Percentiles rank a stretch among this genome's conserved stretches.
phyloP scores from a whole-genome alignment of 2,888 invertebrate species.

The Copidosoma aretas region DNA sequence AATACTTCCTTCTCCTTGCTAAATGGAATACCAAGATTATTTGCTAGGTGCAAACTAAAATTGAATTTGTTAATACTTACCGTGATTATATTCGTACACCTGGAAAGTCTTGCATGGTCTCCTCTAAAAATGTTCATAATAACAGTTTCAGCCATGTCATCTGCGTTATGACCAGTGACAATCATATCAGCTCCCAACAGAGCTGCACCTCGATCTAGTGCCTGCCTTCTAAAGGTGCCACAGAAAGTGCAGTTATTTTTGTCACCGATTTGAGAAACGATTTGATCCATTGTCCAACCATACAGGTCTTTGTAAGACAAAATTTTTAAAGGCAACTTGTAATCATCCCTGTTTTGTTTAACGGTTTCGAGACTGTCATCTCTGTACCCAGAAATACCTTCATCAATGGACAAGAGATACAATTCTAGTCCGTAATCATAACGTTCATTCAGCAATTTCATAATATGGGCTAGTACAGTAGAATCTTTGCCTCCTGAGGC shows the following conservation, averaged over 20 bases:
- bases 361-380: conserved; percentile 98
- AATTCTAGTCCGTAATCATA: conserved; percentile 90
- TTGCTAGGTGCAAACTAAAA: conserved; percentile 1
- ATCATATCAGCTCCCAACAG: conserved; percentile 88
- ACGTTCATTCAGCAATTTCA: conserved; percentile 89
- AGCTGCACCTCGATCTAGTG: conserved; percentile 92
- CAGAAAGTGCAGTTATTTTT: conserved; percentile 98
- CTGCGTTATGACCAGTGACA: conserved; percentile 96
- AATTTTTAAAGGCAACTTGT: conserved; percentile 91
- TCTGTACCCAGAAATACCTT: conserved; percentile 94
- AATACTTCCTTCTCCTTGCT: conserved; percentile 82
- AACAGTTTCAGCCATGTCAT: conserved; percentile 98
- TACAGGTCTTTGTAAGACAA: conserved; percentile 96
- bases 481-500: conserved; percentile 97
- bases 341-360: conserved; percentile 91
- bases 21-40: conserved; percentile 50
- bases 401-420: conserved; percentile 93
- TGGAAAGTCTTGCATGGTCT: conserved; percentile 89
- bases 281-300: conserved; percentile 99
- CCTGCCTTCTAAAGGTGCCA: conserved; percentile 94
- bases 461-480: conserved; percentile 92
- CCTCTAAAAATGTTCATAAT: conserved; percentile 97
- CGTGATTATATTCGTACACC: conserved; percentile 91
- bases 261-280: conserved; percentile 84
- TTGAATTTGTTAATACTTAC: conserved; percentile 64